Evolutionary conservation across 2,888 invertebrate species (phyloP).

Genomic region (Callinectes sapidus): DNA sequence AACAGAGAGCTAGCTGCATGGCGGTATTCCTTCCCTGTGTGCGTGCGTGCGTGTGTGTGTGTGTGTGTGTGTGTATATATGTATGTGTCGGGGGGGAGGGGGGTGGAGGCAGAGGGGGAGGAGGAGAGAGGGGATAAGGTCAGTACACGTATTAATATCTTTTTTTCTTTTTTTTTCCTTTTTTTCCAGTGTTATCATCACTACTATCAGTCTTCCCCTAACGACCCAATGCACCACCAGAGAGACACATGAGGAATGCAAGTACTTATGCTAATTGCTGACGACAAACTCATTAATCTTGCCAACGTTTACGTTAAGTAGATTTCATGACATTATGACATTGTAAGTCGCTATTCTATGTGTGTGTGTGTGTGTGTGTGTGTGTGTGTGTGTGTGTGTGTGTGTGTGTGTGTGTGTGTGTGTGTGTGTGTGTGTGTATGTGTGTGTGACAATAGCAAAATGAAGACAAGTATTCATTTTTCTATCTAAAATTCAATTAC

Average conservation of each 20-base stretch:
- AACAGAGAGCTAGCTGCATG: background rate
- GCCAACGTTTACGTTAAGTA: background rate
- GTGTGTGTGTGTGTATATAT: background rate
- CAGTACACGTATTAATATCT: background rate
- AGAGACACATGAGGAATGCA: background rate
- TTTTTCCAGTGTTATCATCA: background rate
- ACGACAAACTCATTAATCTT: slow-evolving; percentile 20
- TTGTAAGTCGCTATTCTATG: background rate
- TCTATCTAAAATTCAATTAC: background rate
- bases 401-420: slow-evolving; percentile 37
- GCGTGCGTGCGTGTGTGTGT: slow-evolving; percentile 25
- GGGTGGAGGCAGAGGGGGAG: too few species aligned
- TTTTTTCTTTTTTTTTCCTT: too few species aligned
- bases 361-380: slow-evolving; percentile 37
- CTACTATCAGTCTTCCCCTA: background rate
- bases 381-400: slow-evolving; percentile 37
- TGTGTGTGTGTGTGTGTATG: slow-evolving; percentile 12
- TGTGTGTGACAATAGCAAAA: background rate
- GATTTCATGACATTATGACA: slow-evolving; percentile 18
- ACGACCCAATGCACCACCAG: background rate
- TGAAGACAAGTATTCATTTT: background rate
- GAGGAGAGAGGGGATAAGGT: too few species aligned
- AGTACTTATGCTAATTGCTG: slow-evolving; percentile 17
- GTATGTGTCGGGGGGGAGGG: background rate
- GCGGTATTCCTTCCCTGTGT: background rate